Percentiles rank a stretch among this genome's conserved stretches.
phyloP scores from a whole-genome alignment of 2,797 vertebrate genomes.

The Cyclopterus lumpus region DNA sequence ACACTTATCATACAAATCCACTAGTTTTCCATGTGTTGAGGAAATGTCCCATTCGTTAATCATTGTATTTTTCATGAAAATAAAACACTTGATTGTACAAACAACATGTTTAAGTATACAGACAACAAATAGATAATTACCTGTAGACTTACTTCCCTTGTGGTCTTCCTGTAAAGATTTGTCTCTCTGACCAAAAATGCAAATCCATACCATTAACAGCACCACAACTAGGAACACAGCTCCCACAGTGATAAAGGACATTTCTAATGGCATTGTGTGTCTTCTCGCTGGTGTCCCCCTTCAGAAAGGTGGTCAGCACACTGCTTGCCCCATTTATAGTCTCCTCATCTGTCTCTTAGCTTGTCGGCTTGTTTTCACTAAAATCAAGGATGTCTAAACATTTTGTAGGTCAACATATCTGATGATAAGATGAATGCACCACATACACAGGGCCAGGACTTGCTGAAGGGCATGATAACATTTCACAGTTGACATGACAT shows the following conservation, averaged over 20 bases:
- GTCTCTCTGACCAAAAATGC: slow-evolving; percentile 35
- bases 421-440: slow-evolving; percentile 26
- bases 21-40: neutral
- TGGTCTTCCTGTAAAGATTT: slow-evolving; percentile 36
- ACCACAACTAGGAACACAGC: slow-evolving; percentile 65
- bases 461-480: slow-evolving; percentile 69
- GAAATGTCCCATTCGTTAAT: neutral
- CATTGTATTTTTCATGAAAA: neutral
- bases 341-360: neutral
- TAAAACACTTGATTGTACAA: neutral
- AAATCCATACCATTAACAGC: slow-evolving; percentile 59
- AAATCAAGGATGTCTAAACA: slow-evolving; percentile 76
- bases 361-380: slow-evolving; percentile 25
- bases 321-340: slow-evolving; percentile 65
- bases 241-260: slow-evolving; percentile 62
- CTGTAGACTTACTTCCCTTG: slow-evolving; percentile 41
- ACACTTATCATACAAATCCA: neutral
- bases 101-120: neutral
- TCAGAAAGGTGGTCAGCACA: slow-evolving; percentile 34
- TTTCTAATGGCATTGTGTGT: slow-evolving; percentile 54
- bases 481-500: slow-evolving; percentile 14
- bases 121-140: slow-evolving; percentile 26
- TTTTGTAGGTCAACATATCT: slow-evolving; percentile 53
- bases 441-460: slow-evolving; percentile 7
- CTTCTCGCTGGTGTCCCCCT: slow-evolving; percentile 8